These are phyloP conservation scores for Hydropsyche betteni DNA, from an alignment of 2,888 invertebrate genomes.

Conservation along the genomic window DNA sequence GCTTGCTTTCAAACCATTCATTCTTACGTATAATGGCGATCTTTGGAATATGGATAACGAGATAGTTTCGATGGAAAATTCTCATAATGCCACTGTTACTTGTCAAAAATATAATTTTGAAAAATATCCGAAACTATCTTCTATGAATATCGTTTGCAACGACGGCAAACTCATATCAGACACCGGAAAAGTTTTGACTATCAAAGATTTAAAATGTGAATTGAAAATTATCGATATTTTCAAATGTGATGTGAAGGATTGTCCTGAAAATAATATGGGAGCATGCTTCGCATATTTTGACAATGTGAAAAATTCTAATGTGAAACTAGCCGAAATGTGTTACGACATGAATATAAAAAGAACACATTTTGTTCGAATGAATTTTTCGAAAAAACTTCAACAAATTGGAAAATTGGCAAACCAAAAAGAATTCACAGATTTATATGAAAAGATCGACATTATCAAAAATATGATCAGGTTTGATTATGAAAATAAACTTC, in stretches of 20 bases:
- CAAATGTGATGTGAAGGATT: slow-evolving; percentile 41
- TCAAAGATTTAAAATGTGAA: slow-evolving; percentile 50
- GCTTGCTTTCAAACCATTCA: slow-evolving; percentile 45
- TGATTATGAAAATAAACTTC: slow-evolving; percentile 31
- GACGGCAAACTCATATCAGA: slow-evolving; percentile 45
- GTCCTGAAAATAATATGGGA: slow-evolving; percentile 37
- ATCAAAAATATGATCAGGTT: slow-evolving; percentile 42
- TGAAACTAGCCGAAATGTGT: slow-evolving; percentile 49
- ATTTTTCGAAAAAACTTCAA: slow-evolving; percentile 25
- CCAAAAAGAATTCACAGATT: slow-evolving; percentile 7
- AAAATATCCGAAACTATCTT: slow-evolving; percentile 37
- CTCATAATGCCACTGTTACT: slow-evolving; percentile 37
- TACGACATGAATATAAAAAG: slow-evolving; percentile 44
- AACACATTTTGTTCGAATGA: slow-evolving; percentile 11
- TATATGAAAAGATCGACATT: slow-evolving; percentile 45
- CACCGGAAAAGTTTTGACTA: slow-evolving; percentile 10
- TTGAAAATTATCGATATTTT: slow-evolving; percentile 47
- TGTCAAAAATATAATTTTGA: slow-evolving; percentile 50
- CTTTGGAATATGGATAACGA: slow-evolving; percentile 40
- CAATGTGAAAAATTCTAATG: slow-evolving; percentile 33
- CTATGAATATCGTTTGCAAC: slow-evolving; percentile 44
- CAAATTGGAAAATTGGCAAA: neutral
- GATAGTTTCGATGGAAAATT: slow-evolving; percentile 42
- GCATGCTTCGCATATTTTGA: slow-evolving; percentile 46
- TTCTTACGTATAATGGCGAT: slow-evolving; percentile 41